These are phyloP conservation scores for Sapajus apella DNA, from an alignment of 2,113 vertebrate species.

Conservation along the genomic window DNA sequence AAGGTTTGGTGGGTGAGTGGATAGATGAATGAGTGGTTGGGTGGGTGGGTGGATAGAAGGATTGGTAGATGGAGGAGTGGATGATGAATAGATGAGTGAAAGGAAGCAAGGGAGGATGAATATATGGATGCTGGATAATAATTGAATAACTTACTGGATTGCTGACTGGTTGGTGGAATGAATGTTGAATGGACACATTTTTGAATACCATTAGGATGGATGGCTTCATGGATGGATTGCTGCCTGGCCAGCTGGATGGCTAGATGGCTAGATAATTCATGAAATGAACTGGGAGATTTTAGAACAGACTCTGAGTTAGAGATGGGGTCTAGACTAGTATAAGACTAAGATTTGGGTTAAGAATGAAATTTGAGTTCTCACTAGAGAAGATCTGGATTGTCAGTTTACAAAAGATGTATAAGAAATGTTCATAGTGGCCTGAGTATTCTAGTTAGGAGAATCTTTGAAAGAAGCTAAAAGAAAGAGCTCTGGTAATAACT, in stretches of 20 bases:
- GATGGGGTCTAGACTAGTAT: background rate
- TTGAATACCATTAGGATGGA: background rate
- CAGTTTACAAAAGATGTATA: background rate
- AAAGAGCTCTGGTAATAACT: background rate
- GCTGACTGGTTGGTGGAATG: background rate
- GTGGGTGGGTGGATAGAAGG: accelerated
- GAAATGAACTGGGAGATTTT: background rate
- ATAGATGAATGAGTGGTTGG: accelerated
- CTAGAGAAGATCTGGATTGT: background rate
- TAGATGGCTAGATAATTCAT: too few relatives aligned
- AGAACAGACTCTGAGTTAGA: background rate
- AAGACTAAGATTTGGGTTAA: background rate
- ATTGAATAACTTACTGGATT: background rate
- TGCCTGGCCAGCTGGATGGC: background rate
- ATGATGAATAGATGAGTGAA: too few relatives aligned
- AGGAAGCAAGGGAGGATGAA: background rate
- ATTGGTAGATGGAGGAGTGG: background rate
- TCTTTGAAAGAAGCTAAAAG: background rate
- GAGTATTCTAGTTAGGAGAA: background rate
- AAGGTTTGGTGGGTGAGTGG: too few relatives aligned
- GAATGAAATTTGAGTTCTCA: background rate
- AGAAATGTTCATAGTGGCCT: too few relatives aligned
- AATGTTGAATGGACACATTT: too few relatives aligned
- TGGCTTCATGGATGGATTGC: background rate
- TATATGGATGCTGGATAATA: background rate